Evolutionary conservation across 2,888 invertebrate genomes (phyloP).

Genomic region (Phalera bucephala): DNA sequence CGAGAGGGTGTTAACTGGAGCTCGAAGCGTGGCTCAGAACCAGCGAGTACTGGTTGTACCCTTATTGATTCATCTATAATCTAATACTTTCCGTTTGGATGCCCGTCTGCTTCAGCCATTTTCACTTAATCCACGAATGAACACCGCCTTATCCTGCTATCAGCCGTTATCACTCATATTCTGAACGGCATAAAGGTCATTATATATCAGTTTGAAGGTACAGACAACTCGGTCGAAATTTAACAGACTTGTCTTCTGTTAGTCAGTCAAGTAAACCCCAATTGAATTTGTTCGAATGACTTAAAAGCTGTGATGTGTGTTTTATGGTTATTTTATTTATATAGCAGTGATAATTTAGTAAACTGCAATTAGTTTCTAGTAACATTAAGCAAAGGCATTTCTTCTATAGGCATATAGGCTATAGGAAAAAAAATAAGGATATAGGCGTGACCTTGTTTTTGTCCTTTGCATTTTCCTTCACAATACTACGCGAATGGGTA

Average conservation of each 20-base stretch:
- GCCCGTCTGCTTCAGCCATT: constrained; percentile 28
- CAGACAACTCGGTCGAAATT: constrained; percentile 7
- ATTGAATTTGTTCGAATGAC: constrained; percentile 35
- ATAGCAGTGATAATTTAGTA: too few relatives aligned
- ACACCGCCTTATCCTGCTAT: constrained; percentile 4
- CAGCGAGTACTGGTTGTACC: constrained; percentile 18
- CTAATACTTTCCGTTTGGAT: constrained; percentile 44
- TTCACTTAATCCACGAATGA: constrained; percentile 26
- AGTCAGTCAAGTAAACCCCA: constrained; percentile 29
- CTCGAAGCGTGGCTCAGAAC: constrained; percentile 28
- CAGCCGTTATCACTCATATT: constrained; percentile 6
- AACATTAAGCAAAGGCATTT: too few relatives aligned
- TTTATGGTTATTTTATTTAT: too few relatives aligned
- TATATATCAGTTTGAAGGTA: constrained; percentile 1
- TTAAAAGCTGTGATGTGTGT: constrained; percentile 18
- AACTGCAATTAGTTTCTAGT: too few relatives aligned
- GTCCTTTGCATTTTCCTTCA: too few relatives aligned
- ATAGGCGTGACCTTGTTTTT: too few relatives aligned
- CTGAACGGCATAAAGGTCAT: accelerated
- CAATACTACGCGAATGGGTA: too few relatives aligned
- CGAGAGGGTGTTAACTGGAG: constrained; percentile 20
- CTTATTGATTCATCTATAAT: constrained; percentile 45
- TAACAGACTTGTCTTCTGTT: constrained; percentile 21
- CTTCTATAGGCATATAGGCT: too few relatives aligned
- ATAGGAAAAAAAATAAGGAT: too few relatives aligned